Percentiles rank a stretch among this genome's conserved stretches.
phyloP scores from a whole-genome alignment of 2,888 invertebrate species.

The Dryomyza anilis region DNA sequence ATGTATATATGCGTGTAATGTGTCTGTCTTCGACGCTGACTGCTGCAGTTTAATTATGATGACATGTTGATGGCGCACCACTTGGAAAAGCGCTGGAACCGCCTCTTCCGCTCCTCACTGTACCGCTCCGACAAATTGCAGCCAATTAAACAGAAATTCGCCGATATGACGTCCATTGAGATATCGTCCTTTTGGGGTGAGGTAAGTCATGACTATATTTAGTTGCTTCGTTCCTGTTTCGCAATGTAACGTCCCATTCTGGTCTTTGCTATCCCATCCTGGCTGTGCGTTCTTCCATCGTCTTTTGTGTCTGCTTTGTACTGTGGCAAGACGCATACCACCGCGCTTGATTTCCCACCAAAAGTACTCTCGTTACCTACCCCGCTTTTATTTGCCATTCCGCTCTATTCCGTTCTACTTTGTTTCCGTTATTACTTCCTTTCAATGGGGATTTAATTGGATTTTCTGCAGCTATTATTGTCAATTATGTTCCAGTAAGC shows the following conservation, averaged over 20 bases:
- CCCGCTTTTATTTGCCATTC: constrained; percentile 28
- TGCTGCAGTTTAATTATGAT: constrained; percentile 56
- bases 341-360: too few relatives aligned
- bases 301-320: background rate
- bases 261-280: too few relatives aligned
- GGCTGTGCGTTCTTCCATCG: too few relatives aligned
- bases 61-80: constrained; percentile 63
- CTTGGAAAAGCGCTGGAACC: constrained; percentile 73
- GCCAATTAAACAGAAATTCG: constrained; percentile 85
- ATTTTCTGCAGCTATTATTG: constrained; percentile 55
- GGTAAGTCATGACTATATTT: constrained; percentile 54
- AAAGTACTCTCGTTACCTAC: background rate
- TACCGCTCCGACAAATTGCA: constrained; percentile 73
- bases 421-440: constrained; percentile 55
- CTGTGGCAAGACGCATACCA: background rate
- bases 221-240: too few relatives aligned
- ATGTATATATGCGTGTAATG: background rate
- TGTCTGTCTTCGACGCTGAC: constrained; percentile 27
- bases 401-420: too few relatives aligned
- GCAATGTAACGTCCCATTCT: too few relatives aligned
- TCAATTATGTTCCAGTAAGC: constrained; percentile 44
- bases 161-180: constrained; percentile 77
- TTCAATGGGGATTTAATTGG: constrained; percentile 60
- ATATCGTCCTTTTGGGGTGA: constrained; percentile 63
- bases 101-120: constrained; percentile 71